Evolutionary conservation across 2,113 vertebrate genomes (phyloP), one percentile per base, ranked within the genome.

Genomic region (Pachycephala philippinensis): DNA sequence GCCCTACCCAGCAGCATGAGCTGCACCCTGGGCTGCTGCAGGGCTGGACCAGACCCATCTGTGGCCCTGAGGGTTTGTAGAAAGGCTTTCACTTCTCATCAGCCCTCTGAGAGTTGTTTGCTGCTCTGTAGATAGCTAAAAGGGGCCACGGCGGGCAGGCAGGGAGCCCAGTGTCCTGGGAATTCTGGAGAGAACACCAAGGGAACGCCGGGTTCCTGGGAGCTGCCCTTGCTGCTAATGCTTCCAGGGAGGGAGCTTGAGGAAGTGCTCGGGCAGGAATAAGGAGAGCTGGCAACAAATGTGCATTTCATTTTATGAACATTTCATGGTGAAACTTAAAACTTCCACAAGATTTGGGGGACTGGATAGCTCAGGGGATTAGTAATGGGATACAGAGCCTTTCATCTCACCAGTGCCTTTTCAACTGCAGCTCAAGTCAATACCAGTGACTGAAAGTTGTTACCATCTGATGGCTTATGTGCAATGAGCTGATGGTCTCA

Each of bases 311-410:
- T 97, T 97, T 96, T 91, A 94, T 87, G 92, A 97, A 87, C 94
- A 93, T 97, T 96, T 97, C 96, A 97, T 96, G 97, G 95, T 97
- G 97, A 97, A 97, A 97, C 95, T 92, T 97, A 97, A 97, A 96
- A 97, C 97, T 94, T 96, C 95, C 94, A 93, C 95, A 92, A 97
- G 97, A 97, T 96, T 95, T 96, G 82, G 95, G 96, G 86, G 89
- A 97, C 97, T 82, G 95, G 95, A 96, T 96, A 77, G 87, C 94
- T 97, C 97, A 91, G 93, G 95, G 97, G 96, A 97, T 97, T 97
- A 97, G 97, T 97, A 97, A 97, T 90, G 92, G 94, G 95, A 97
- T 95, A 96, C 84, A 93, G 83, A 95, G 96, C 80, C 97, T 97
- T 97, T 97, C 95, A 97, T 97, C 96, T 96, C 79, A 31, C 89